A percentile compares a stretch with the other conserved stretches of the same genome.
phyloP scores from a whole-genome alignment of 2,888 invertebrate species.

The Stenurella melanura region DNA sequence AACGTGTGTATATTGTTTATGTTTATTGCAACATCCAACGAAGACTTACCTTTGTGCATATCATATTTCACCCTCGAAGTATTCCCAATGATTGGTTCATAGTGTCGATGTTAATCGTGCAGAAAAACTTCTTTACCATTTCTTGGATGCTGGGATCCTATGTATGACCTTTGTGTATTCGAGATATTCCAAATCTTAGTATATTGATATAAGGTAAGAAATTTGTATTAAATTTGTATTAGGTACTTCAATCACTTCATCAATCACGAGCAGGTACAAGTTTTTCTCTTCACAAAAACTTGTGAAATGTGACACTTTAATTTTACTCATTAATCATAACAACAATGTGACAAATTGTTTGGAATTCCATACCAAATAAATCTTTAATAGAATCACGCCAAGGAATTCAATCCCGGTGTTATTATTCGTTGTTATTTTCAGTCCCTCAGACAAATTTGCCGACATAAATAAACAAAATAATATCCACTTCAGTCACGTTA shows the following conservation, averaged over 20 bases:
- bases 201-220: slow-evolving; percentile 54
- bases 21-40: slow-evolving; percentile 11
- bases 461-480: too few relatives aligned
- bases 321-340: slow-evolving; percentile 31
- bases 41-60: slow-evolving; percentile 31
- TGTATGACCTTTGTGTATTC: slow-evolving; percentile 61
- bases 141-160: slow-evolving; percentile 63
- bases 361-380: slow-evolving; percentile 24
- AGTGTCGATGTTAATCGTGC: slow-evolving; percentile 30
- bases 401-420: not conserved
- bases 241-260: not conserved
- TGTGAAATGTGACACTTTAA: slow-evolving; percentile 23
- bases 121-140: slow-evolving; percentile 31
- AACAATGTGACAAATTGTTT: slow-evolving; percentile 28
- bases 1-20: slow-evolving; percentile 56
- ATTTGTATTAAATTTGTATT: slow-evolving; percentile 15
- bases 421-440: not conserved
- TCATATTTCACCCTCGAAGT: slow-evolving; percentile 17
- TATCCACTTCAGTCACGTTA: not conserved
- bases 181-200: slow-evolving; percentile 39
- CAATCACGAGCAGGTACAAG: not conserved
- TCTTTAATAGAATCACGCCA: slow-evolving; percentile 4
- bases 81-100: slow-evolving; percentile 20
- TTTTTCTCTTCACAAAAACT: slow-evolving; percentile 5
- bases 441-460: not conserved